These are phyloP conservation scores for Chaetoderma sp. DNA, from an alignment of 2,888 invertebrate genomes.

Conservation along the genomic window DNA sequence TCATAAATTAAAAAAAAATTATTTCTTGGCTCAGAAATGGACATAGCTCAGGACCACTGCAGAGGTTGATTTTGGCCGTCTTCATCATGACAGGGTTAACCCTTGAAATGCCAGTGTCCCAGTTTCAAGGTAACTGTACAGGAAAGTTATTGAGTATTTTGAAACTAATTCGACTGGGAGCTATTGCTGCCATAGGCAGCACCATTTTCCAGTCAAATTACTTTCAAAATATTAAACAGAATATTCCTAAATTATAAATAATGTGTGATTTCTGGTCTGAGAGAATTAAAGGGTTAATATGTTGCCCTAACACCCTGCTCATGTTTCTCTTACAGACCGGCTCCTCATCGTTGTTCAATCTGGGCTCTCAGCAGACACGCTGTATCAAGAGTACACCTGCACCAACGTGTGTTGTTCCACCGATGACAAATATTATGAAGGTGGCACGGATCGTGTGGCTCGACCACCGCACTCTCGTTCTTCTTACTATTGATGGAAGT, in stretches of 20 bases:
- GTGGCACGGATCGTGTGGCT: conserved; percentile 96
- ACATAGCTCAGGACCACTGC: too few relatives aligned
- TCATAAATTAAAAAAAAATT: too few relatives aligned
- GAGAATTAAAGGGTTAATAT: background rate
- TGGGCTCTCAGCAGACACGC: conserved; percentile 96
- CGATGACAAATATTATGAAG: conserved; percentile 79
- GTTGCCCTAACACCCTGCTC: background rate
- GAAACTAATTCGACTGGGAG: too few relatives aligned
- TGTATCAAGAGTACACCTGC: conserved; percentile 93
- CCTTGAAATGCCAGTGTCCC: too few relatives aligned
- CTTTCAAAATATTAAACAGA: background rate
- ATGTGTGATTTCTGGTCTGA: background rate
- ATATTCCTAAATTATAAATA: background rate
- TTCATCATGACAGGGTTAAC: too few relatives aligned
- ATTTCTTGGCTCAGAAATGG: too few relatives aligned
- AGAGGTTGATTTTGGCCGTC: too few relatives aligned
- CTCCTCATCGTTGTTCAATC: conserved; percentile 89
- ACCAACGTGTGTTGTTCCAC: conserved; percentile 56
- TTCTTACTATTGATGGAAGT: conserved; percentile 95
- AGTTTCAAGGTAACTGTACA: too few relatives aligned
- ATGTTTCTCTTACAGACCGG: conserved; percentile 74
- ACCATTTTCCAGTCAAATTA: background rate
- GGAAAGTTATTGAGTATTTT: too few relatives aligned
- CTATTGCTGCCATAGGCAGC: background rate
- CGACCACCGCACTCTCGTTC: conserved; percentile 89